Evolutionary conservation across 2,797 vertebrate species (phyloP).

Genomic region (Peromyscus attwateri): DNA sequence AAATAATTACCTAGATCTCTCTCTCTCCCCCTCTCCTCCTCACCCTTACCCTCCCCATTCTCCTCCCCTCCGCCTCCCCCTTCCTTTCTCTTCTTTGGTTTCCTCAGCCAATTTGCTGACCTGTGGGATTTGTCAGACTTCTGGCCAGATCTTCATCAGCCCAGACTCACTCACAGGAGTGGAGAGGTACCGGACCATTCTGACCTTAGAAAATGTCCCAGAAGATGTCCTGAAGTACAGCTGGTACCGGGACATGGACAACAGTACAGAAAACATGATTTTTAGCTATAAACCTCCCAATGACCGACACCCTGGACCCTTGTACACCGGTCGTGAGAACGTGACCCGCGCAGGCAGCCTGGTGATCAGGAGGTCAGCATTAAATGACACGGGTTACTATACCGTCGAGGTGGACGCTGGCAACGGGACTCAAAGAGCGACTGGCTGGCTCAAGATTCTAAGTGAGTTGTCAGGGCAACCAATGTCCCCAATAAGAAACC

Average conservation of each 20-base stretch:
- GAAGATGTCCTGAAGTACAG: not conserved
- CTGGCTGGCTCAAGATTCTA: not conserved
- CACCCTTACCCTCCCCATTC: not conserved
- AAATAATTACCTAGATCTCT: not conserved
- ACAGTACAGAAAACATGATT: not conserved
- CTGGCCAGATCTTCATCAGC: not conserved
- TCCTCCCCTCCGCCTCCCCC: too few relatives aligned
- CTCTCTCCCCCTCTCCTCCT: not conserved
- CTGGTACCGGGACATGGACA: not conserved
- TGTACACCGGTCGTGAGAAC: not conserved
- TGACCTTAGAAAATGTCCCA: not conserved
- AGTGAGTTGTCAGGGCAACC: not conserved
- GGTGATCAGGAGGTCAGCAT: accelerated
- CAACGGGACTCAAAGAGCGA: not conserved
- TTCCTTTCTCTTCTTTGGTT: not conserved
- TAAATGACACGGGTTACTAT: conserved; percentile 22
- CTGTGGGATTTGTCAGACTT: not conserved
- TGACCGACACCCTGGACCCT: not conserved
- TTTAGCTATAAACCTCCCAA: not conserved
- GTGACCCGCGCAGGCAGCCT: not conserved
- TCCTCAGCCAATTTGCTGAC: conserved; percentile 47
- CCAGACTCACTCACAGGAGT: not conserved
- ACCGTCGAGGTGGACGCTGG: not conserved
- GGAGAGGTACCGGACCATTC: accelerated
- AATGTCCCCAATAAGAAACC: accelerated